Percentiles rank a stretch among this genome's conserved stretches.
Conservation (phyloP, 2,113 vertebrate species). For the Bostrychus sinensis region DNA sequence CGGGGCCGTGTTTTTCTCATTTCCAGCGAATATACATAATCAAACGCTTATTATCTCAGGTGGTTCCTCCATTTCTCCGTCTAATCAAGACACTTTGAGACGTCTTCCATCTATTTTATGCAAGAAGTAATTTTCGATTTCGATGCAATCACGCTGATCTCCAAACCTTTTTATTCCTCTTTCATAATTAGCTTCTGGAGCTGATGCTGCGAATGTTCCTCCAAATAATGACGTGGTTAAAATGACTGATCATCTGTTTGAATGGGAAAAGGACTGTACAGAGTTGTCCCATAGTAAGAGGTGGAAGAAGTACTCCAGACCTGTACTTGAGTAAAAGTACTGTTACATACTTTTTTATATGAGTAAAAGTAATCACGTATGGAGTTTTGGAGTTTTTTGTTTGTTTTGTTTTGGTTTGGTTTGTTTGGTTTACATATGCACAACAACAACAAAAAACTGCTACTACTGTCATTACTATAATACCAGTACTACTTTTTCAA, state of each 20-base stretch:
- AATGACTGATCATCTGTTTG: conserved; percentile 17
- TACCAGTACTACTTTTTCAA: too few species aligned
- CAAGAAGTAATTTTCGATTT: conserved; percentile 32
- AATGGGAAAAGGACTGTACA: neutral
- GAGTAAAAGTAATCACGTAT: too few species aligned
- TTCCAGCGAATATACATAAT: conserved; percentile 34
- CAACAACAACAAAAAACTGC: too few species aligned
- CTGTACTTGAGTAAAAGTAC: too few species aligned
- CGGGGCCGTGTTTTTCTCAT: conserved; percentile 34
- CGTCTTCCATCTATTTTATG: conserved; percentile 7
- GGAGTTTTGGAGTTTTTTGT: too few species aligned
- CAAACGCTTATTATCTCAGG: conserved; percentile 50
- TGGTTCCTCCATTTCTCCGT: conserved; percentile 17
- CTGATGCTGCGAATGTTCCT: conserved; percentile 5
- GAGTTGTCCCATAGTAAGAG: too few species aligned
- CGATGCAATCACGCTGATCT: conserved; percentile 12
- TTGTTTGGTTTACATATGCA: too few species aligned
- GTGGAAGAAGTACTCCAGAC: too few species aligned
- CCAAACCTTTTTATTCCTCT: conserved; percentile 25
- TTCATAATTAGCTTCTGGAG: conserved; percentile 44
- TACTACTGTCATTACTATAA: too few species aligned
- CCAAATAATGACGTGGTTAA: conserved; percentile 31
- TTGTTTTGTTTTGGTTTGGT: too few species aligned
- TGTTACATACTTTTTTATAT: too few species aligned
- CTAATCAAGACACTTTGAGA: conserved; percentile 47